Percentiles rank a stretch among this genome's conserved stretches.
Evolutionary conservation across 2,888 invertebrate species (phyloP).

Genomic region (Lepeophtheirus nordmannii): DNA sequence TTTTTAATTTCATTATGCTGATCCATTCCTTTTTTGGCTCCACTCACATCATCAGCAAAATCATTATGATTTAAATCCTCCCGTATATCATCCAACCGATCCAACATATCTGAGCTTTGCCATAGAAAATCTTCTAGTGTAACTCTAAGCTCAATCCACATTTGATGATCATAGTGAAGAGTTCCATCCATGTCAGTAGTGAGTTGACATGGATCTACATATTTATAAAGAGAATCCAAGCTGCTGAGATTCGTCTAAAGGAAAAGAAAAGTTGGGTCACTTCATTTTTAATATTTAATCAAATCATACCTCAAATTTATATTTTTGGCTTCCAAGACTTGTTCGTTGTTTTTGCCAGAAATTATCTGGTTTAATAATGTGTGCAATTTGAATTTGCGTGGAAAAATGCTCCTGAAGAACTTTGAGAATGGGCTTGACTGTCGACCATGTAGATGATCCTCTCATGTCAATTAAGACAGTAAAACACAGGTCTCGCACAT

Average conservation of each 20-base stretch:
- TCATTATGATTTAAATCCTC: conserved; percentile 83
- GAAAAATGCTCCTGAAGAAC: conserved; percentile 90
- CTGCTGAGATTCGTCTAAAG: conserved; percentile 88
- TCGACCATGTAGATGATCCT: conserved; percentile 77
- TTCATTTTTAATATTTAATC: conserved; percentile 26
- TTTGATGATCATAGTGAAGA: conserved; percentile 83
- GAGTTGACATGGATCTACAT: conserved; percentile 79
- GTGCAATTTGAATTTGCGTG: conserved; percentile 69
- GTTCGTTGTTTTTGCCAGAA: conserved; percentile 99
- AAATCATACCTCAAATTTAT: conserved; percentile 78
- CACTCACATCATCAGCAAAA: conserved; percentile 82
- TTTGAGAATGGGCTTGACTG: conserved; percentile 92
- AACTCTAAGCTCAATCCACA: conserved; percentile 88
- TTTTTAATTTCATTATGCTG: conserved; percentile 85
- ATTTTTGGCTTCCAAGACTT: conserved; percentile 89
- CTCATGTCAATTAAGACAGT: conserved; percentile 96
- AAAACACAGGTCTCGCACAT: conserved; percentile 71
- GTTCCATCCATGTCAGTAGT: conserved; percentile 86
- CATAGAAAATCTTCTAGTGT: conserved; percentile 89
- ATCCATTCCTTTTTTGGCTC: conserved; percentile 79
- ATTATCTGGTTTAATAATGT: conserved; percentile 95
- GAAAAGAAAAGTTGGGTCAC: conserved; percentile 25
- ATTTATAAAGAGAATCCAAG: conserved; percentile 79
- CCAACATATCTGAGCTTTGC: conserved; percentile 83
- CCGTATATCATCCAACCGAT: conserved; percentile 77